Percentiles rank a stretch among this genome's conserved stretches.
Evolutionary conservation across 64 coral and sea anemone genomes (phyloP).

Genomic region (Cladopsammia gracilis): DNA sequence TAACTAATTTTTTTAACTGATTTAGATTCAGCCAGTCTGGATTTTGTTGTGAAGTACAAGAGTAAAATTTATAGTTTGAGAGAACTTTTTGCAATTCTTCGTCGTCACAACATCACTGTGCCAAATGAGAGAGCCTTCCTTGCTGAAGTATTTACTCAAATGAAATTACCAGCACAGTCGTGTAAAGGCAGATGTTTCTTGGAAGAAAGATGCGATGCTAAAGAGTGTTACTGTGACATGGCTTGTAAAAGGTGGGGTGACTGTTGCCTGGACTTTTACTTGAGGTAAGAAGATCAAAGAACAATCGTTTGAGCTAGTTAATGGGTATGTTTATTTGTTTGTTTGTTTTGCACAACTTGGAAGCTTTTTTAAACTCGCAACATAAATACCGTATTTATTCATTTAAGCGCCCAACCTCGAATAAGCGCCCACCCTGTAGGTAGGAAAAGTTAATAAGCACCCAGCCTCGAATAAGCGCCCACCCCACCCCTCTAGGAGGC

Average conservation of each 20-base stretch:
- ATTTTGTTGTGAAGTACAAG: conserved; percentile 14
- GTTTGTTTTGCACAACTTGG: too few relatives aligned
- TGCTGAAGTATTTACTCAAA: not conserved
- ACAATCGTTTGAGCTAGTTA: too few relatives aligned
- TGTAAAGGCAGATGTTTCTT: conserved; percentile 9
- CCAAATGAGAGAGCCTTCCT: not conserved
- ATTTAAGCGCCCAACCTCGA: too few relatives aligned
- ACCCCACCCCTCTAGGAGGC: too few relatives aligned
- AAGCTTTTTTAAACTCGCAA: too few relatives aligned
- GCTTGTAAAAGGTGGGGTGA: conserved; percentile 8
- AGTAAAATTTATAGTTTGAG: not conserved
- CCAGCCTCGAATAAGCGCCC: too few relatives aligned
- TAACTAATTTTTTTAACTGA: too few relatives aligned
- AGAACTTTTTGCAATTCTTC: not conserved
- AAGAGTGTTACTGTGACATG: conserved; percentile 13
- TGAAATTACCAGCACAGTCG: not conserved
- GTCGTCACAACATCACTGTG: not conserved
- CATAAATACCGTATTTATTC: too few relatives aligned
- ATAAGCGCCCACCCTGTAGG: too few relatives aligned
- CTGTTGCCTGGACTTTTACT: conserved; percentile 13
- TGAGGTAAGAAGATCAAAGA: not conserved
- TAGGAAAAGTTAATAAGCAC: too few relatives aligned
- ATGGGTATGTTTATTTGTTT: too few relatives aligned
- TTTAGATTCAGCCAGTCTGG: not conserved
- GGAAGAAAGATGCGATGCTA: not conserved